A percentile compares a stretch with the other conserved stretches of the same genome.
phyloP scores from a whole-genome alignment of 2,113 vertebrate species.

The Poeciliopsis prolifica region DNA sequence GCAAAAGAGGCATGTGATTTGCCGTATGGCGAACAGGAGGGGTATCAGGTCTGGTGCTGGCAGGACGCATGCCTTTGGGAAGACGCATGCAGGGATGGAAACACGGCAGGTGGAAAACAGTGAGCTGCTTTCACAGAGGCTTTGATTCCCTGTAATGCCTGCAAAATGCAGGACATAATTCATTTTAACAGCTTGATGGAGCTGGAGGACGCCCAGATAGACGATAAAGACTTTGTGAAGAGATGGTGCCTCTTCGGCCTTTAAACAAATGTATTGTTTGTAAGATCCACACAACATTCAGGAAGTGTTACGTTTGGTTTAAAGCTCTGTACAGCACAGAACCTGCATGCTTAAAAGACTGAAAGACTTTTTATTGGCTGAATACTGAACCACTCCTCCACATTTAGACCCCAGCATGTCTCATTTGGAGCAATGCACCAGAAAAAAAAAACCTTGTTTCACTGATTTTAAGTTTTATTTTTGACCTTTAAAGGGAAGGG shows the following conservation, averaged over 20 bases:
- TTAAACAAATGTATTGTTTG: not conserved
- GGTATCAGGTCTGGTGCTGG: not conserved
- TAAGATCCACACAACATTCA: not conserved
- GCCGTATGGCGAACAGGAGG: not conserved
- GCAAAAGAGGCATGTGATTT: not conserved
- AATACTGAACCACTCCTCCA: not conserved
- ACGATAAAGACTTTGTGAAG: not conserved
- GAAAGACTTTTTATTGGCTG: not conserved
- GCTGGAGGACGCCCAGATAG: not conserved
- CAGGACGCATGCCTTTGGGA: not conserved
- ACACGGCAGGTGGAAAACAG: not conserved
- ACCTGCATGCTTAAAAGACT: not conserved
- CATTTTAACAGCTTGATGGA: not conserved
- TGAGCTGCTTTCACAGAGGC: not conserved
- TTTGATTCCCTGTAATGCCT: not conserved
- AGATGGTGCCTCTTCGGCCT: not conserved
- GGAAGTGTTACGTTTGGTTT: not conserved
- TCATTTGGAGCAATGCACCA: too few species aligned
- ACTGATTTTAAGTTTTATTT: too few species aligned
- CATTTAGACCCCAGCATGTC: too few species aligned
- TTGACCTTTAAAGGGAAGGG: too few species aligned
- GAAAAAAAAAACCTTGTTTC: too few species aligned
- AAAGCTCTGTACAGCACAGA: not conserved
- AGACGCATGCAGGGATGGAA: not conserved
- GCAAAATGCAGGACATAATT: not conserved